Base-by-base conservation (phyloP, 2,797 vertebrate species). In the Chloroceryle inda region DNA sequence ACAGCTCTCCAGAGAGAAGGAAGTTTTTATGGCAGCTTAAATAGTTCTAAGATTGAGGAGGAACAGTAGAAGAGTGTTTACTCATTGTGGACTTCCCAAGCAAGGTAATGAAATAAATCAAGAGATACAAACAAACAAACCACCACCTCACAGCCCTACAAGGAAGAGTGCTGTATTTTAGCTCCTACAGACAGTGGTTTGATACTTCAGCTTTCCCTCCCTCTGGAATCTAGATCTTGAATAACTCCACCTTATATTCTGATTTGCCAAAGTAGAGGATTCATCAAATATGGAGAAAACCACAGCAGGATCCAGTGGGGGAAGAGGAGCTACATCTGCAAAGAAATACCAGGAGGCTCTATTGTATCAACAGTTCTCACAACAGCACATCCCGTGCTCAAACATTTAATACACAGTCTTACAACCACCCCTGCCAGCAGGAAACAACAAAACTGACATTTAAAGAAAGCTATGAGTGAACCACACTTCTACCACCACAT, bases 281-380 rank as follows among this genome's bases (percentile, higher is more conserved):
- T 98, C 98, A 92, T 98, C 98, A 97, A 98, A 98, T 94, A 98
- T 83, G 66, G 97, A 96, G 90, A 98, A 98, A 88, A 91, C 79
- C 0, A 40, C 12, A 76, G 87, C 63, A 88, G 95, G 52, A 93
- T 66, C 96, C 13, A 13, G 4, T 63, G 53, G 72, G 29, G 29
- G 85, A 94, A 80, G 73, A 27, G 88, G 63, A 75, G n/a, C 44
- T 21, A 18, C 44, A 90, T 33, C 94, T 92, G 77, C 38, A 77
- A 89, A 50, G 14, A n/a, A 91, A 90, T 37, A 31, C 0, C 42
- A 71, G 49, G 23, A 72, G 10, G 9, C 2, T 88, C 11, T 62
- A 7, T 59, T 38, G 14, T 4, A 59, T 9, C 24, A 61, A 38
- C 11, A 49, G 9, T 12, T 72, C 23, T 50, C 21, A 76, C 38